Evolutionary conservation across 2,113 vertebrate genomes (phyloP), one percentile per base, ranked within the genome.

Genomic region (Brachyhypopomus gauderio): DNA sequence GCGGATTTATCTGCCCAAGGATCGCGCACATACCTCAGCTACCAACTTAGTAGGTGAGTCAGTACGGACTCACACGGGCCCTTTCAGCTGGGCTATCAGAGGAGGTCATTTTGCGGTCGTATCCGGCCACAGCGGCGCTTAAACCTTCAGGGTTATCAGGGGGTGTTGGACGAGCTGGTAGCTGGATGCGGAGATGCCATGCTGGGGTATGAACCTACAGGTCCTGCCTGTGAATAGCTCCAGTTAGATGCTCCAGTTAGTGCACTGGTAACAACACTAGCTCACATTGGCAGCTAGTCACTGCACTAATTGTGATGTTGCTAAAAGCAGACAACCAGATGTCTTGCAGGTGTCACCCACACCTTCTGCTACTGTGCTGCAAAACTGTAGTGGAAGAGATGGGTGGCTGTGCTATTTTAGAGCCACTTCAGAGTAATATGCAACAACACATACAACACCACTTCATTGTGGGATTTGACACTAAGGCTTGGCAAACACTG

Each of bases 401-500:
- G 78, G 20, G 45, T 56, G 74, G 64, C 30, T 19, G 75, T 23
- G 62, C 48, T 78, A 55, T 64, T 66, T 72, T 70, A 80, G 78
- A 23, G 45, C 41, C 27, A 73, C 75, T 81, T 74, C 9, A 69
- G 73, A 56, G 66, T 81, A 75, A 81, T 81, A 27, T 56, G 64
- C 76, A 58, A 38, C 41, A 17, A 38, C 19, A 25, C 52, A 76
- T 2, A 66, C 17, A 66, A 34, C 25, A 9, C 38, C 55, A 22
- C 8, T 20, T 48, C 67, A 16, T 2, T 2, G 20, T 58, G 3
- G 17, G 45, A 78, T 67, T 67, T 6, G 55, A 17, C 64, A 69
- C 48, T 7, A 36, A 25, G 63, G 9, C 64, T 34, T 58, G 48
- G 48, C 48, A 78, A n/a, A 41, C 25, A 58, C 5, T 22, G 45